Evolutionary conservation across 2,888 invertebrate species (phyloP).

Genomic region (Troglohyphantes excavatus): DNA sequence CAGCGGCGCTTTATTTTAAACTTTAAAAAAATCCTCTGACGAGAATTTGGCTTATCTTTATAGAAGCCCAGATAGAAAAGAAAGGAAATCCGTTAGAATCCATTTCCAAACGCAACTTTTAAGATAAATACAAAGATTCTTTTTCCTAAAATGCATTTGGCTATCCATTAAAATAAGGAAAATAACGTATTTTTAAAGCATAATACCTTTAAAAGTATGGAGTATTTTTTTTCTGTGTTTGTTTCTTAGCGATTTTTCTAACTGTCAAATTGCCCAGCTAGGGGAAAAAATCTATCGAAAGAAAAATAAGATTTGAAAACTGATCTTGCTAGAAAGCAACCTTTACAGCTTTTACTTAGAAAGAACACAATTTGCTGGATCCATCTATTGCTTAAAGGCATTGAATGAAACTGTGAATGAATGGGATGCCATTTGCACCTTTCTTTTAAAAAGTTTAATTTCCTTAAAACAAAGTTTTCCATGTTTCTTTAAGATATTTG

Average conservation of each 20-base stretch:
- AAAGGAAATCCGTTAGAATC: slow-evolving; percentile 9
- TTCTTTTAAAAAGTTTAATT: too few relatives aligned
- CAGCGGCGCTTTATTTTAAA: not conserved
- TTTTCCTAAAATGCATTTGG: not conserved
- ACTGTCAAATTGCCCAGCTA: not conserved
- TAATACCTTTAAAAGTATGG: slow-evolving; percentile 3
- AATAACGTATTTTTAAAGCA: not conserved
- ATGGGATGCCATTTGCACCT: too few relatives aligned
- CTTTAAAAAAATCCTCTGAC: not conserved
- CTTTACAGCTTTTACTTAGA: not conserved
- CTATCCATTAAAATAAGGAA: not conserved
- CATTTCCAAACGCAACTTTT: slow-evolving; percentile 4
- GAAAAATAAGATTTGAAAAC: not conserved
- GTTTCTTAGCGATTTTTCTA: not conserved
- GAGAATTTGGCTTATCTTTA: not conserved
- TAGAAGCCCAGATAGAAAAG: not conserved
- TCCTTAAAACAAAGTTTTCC: too few relatives aligned
- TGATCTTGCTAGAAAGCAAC: not conserved
- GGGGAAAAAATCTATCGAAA: not conserved
- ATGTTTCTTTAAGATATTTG: too few relatives aligned
- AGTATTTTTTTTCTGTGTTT: not conserved
- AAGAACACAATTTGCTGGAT: not conserved
- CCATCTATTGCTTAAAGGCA: too few relatives aligned
- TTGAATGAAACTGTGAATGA: too few relatives aligned
- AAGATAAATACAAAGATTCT: slow-evolving; percentile 9